phyloP scores from a whole-genome alignment of 1,140 invertebrate genomes.

The Ceratitis capitata region DNA sequence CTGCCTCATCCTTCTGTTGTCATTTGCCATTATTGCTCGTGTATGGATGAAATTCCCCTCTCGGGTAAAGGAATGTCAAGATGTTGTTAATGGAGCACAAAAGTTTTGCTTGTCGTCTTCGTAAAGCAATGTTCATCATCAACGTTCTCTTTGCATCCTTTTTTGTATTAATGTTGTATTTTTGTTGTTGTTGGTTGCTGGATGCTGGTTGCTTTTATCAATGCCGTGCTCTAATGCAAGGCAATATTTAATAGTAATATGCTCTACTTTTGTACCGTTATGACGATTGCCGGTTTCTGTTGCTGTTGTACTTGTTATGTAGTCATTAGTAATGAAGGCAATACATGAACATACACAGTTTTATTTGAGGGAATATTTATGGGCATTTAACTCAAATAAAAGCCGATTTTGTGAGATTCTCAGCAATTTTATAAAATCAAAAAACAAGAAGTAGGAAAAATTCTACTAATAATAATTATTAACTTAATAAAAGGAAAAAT shows the following conservation, averaged over 20 bases:
- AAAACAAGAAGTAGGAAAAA: too few relatives aligned
- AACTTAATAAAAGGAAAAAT: too few relatives aligned
- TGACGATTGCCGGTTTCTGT: neutral
- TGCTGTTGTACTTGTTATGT: too few relatives aligned
- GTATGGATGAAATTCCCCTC: neutral
- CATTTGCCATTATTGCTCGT: slow-evolving; percentile 27
- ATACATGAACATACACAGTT: too few relatives aligned
- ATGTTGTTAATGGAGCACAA: slow-evolving; percentile 37
- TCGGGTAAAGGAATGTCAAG: slow-evolving; percentile 31
- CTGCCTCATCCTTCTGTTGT: neutral
- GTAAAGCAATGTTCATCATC: neutral
- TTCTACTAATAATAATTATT: too few relatives aligned
- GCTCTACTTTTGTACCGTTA: neutral
- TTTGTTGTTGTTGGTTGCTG: neutral
- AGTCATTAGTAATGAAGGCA: neutral
- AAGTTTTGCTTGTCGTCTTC: slow-evolving; percentile 15
- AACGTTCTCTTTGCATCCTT: neutral
- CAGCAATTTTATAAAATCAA: too few relatives aligned
- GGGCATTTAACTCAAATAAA: too few relatives aligned
- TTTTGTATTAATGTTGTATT: neutral
- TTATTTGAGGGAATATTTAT: too few relatives aligned
- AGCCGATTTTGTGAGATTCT: too few relatives aligned
- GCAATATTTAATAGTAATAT: neutral
- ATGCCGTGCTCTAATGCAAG: neutral
- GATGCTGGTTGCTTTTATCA: neutral